phyloP scores from a whole-genome alignment of 2,113 vertebrate genomes.

The Ameiurus melas region DNA sequence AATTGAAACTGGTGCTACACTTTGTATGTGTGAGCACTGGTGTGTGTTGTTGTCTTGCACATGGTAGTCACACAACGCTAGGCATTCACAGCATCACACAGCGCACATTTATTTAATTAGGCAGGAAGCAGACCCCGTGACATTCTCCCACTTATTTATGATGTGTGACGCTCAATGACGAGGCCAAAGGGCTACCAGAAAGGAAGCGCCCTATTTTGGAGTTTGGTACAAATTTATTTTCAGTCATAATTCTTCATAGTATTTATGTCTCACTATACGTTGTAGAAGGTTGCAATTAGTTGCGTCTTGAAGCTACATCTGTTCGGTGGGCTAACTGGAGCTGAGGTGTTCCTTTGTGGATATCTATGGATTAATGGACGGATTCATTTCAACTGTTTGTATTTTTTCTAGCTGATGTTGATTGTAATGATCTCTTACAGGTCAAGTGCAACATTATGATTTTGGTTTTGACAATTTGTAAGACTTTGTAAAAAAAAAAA shows the following conservation, averaged over 20 bases:
- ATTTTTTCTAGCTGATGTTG: slow-evolving; percentile 7
- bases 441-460: background rate
- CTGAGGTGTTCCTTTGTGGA: slow-evolving; percentile 5
- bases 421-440: background rate
- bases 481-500: background rate
- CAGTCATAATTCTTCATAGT: slow-evolving; percentile 57
- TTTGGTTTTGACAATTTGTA: background rate
- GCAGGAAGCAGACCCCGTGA: slow-evolving; percentile 66
- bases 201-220: slow-evolving; percentile 56
- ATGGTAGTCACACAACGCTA: slow-evolving; percentile 62
- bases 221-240: slow-evolving; percentile 54
- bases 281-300: slow-evolving; percentile 61
- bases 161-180: slow-evolving; percentile 64
- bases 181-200: slow-evolving; percentile 54
- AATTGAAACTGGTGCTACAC: slow-evolving; percentile 29
- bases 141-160: slow-evolving; percentile 71
- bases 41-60: slow-evolving; percentile 54
- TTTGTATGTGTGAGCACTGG: slow-evolving; percentile 30
- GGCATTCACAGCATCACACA: slow-evolving; percentile 55
- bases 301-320: slow-evolving; percentile 58
- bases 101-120: slow-evolving; percentile 71
- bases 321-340: slow-evolving; percentile 35
- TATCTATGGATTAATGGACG: slow-evolving; percentile 11
- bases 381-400: slow-evolving; percentile 7
- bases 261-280: slow-evolving; percentile 50